These are phyloP conservation scores for Drosophila pandora DNA, from an alignment of 1,140 invertebrate genomes.

Conservation along the genomic window DNA sequence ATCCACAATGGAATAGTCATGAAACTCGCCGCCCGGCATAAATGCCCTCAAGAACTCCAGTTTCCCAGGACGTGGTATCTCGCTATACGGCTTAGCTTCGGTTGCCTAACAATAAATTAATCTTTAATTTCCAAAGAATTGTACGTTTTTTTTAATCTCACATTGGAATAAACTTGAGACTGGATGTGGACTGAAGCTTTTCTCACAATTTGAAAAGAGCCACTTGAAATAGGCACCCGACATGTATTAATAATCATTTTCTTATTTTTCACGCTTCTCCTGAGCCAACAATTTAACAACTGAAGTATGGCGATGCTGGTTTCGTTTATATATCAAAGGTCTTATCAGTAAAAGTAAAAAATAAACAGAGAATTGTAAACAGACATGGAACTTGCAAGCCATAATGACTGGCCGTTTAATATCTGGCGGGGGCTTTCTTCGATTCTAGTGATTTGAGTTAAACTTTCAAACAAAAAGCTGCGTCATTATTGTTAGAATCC, in stretches of 20 bases:
- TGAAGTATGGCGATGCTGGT: neutral
- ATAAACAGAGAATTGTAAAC: constrained; percentile 5
- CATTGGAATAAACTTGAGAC: neutral
- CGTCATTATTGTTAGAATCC: no score
- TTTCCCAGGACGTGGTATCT: constrained; percentile 50
- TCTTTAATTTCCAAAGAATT: neutral
- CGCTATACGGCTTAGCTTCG: constrained; percentile 5
- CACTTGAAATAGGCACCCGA: neutral
- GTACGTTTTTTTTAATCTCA: neutral
- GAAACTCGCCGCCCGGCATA: constrained; percentile 58
- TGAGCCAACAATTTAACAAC: constrained; percentile 1
- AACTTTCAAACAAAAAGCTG: neutral
- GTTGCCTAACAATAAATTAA: no score
- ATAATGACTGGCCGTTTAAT: constrained; percentile 15
- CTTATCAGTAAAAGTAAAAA: constrained; percentile 26
- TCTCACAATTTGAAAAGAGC: neutral
- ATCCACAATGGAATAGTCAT: constrained; percentile 44
- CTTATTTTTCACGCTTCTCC: neutral
- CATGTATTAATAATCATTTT: constrained; percentile 18
- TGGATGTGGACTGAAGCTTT: neutral
- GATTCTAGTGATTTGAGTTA: neutral
- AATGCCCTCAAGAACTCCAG: constrained; percentile 54
- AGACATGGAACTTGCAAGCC: neutral
- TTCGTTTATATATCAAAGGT: neutral
- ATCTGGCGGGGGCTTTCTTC: neutral